phyloP scores from a whole-genome alignment of 2,797 vertebrate genomes.

The Xenentodon cancila region DNA sequence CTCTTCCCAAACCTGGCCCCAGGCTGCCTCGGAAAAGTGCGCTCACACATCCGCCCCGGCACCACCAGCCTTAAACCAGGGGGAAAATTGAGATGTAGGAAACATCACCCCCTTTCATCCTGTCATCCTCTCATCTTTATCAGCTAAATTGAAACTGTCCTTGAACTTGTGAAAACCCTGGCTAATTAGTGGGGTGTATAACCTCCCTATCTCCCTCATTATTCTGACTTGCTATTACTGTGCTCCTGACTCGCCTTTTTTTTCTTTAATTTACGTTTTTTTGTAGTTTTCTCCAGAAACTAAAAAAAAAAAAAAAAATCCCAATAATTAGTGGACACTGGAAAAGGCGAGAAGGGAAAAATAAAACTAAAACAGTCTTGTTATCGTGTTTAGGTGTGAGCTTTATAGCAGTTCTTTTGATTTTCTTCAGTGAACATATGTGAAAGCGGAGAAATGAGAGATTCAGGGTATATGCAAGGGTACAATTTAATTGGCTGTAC shows the following conservation, averaged over 20 bases:
- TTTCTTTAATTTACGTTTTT: constrained; percentile 21
- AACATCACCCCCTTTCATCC: constrained; percentile 54
- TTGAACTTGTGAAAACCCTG: constrained; percentile 78
- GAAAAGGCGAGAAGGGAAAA: not conserved
- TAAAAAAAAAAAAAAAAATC: not conserved
- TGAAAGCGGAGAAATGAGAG: constrained; percentile 13
- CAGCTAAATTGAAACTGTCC: constrained; percentile 80
- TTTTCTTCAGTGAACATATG: constrained; percentile 16
- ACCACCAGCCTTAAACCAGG: constrained; percentile 48
- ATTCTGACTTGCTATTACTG: constrained; percentile 53
- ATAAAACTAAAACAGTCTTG: not conserved
- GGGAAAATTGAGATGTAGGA: constrained; percentile 78
- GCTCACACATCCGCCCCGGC: constrained; percentile 33
- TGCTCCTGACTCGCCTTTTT: constrained; percentile 45
- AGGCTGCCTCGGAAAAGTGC: constrained; percentile 1
- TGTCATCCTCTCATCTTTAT: constrained; percentile 74
- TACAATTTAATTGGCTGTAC: constrained; percentile 79
- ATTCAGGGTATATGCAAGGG: constrained; percentile 13
- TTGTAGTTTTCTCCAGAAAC: constrained; percentile 28
- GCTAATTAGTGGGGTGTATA: constrained; percentile 71
- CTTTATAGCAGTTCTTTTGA: too few species aligned
- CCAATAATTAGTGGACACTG: not conserved
- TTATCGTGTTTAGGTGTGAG: too few species aligned
- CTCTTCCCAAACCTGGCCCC: not conserved
- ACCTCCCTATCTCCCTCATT: constrained; percentile 73